Evolutionary conservation across 2,888 invertebrate species (phyloP).

Genomic region (Congeria kusceri): DNA sequence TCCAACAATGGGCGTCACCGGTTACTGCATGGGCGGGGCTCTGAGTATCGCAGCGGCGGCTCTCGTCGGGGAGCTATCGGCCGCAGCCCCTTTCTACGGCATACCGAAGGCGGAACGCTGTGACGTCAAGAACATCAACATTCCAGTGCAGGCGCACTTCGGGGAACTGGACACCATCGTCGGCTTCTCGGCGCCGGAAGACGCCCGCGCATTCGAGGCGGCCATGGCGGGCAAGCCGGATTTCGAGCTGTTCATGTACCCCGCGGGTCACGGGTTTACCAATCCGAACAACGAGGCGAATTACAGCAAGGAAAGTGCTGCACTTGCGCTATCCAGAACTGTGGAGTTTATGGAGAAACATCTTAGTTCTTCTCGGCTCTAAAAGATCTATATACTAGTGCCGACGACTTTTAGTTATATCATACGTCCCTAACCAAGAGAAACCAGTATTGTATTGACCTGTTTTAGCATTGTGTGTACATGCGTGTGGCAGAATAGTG

Average conservation of each 20-base stretch:
- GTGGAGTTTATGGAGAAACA: conserved; percentile 69
- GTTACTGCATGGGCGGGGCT: conserved; percentile 84
- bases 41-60: conserved; percentile 76
- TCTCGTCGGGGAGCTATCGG: conserved; percentile 71
- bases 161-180: conserved; percentile 72
- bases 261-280: conserved; percentile 76
- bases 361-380: conserved; percentile 25
- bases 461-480: too few species aligned
- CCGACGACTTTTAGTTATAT: too few species aligned
- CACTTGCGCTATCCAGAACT: conserved; percentile 64
- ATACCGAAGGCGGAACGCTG: conserved; percentile 72
- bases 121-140: conserved; percentile 74
- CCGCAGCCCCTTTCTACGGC: conserved; percentile 82
- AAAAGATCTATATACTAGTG: too few species aligned
- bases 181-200: conserved; percentile 78
- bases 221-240: conserved; percentile 43
- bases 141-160: conserved; percentile 82
- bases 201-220: conserved; percentile 65
- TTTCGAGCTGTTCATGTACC: conserved; percentile 73
- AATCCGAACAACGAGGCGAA: conserved; percentile 60
- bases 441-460: too few species aligned
- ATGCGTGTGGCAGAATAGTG: too few species aligned
- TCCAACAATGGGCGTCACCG: conserved; percentile 79
- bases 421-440: too few species aligned
- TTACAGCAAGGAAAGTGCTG: conserved; percentile 65